Conservation (phyloP, 2,113 vertebrate species). For the Gila orcuttii region DNA sequence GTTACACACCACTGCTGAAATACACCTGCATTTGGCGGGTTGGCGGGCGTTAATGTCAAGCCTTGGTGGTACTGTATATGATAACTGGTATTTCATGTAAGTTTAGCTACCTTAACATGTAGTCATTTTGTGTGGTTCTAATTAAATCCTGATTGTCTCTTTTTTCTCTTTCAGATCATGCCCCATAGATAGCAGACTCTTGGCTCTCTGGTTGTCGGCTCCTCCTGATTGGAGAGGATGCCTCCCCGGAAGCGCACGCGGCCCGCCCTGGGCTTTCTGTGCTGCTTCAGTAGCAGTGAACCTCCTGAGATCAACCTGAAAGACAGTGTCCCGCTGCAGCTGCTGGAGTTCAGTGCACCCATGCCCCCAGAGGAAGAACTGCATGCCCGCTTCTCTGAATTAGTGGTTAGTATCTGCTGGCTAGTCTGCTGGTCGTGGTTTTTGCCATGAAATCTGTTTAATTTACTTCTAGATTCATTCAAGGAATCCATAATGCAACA, state of each 20-base stretch:
- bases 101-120: too few relatives aligned
- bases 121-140: neutral
- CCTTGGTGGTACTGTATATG: too few relatives aligned
- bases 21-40: too few relatives aligned
- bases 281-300: slow-evolving; percentile 90
- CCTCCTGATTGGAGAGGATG: slow-evolving; percentile 78
- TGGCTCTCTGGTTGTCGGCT: slow-evolving; percentile 54
- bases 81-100: too few relatives aligned
- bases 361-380: slow-evolving; percentile 92
- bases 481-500: neutral
- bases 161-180: slow-evolving; percentile 78
- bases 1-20: too few relatives aligned
- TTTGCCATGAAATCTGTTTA: neutral
- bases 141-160: neutral
- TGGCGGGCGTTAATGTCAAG: too few relatives aligned
- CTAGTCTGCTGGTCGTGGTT: neutral
- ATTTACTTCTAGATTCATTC: neutral
- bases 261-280: slow-evolving; percentile 92
- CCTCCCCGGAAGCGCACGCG: slow-evolving; percentile 93
- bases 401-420: slow-evolving; percentile 86
- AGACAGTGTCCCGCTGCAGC: slow-evolving; percentile 91
- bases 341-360: slow-evolving; percentile 92
- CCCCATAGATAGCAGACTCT: slow-evolving; percentile 85
- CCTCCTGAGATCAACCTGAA: slow-evolving; percentile 95
- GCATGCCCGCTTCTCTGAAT: slow-evolving; percentile 91